Base-by-base conservation (phyloP, 2,113 vertebrate genomes). In the Oxyruncus cristatus region DNA sequence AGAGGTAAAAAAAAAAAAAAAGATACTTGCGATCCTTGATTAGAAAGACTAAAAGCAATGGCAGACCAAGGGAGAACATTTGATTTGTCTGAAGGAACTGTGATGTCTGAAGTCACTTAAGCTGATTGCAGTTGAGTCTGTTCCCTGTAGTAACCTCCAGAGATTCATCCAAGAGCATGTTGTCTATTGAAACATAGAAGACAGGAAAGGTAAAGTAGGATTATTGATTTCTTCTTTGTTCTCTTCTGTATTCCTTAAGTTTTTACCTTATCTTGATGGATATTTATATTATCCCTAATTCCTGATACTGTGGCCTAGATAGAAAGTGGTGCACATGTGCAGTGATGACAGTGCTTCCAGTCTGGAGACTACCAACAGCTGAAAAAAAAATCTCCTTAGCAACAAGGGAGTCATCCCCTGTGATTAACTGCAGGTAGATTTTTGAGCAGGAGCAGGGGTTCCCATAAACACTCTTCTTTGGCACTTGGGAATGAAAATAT, bases 81-180 rank as follows among this genome's bases (percentile, higher is more conserved):
- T 84, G 17, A 19, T 95, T 75, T 93, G 28, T 75, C 56, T 87
- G 50, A 93, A 96, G 83, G 59, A 94, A 81, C 56, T 50, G 13
- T 62, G 50, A 84, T 85, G 65, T 88, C 88, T 95, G 91, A 95
- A 95, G 87, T 95, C 92, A 95, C 95, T 96, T 95, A 95, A 46
- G 41, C 76, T 97, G 89, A 97, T 75, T 96, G 91, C 72, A 88
- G 55, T 82, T 27, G 49, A 67, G 67, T 83, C 73, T 92, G 26
- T 76, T 95, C 83, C 89, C 92, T 66, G 53, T 73, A 77, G 78
- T 75, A 46, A 70, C 80, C 95, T 91, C 92, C 32, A 86, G 94
- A 87, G 95, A 95, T 80, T 92, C 56, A 88, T 87, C 85, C 37
- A 68, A 95, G 91, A 84, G 79, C 46, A 44, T 55, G 76, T 62